phyloP scores from a whole-genome alignment of 2,113 vertebrate species.

The Myotis brandtii region DNA sequence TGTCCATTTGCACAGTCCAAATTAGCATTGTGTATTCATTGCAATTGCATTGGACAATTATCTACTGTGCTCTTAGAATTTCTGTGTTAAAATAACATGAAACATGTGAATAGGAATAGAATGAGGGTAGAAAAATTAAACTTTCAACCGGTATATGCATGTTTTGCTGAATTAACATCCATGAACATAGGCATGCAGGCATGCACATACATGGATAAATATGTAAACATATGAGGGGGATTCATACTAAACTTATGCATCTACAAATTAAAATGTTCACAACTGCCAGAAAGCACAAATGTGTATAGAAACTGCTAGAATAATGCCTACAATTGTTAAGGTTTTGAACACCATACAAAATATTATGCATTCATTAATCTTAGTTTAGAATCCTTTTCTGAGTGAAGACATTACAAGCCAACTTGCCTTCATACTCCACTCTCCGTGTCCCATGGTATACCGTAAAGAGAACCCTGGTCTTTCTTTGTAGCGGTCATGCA shows the following conservation, averaged over 20 bases:
- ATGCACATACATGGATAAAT: not conserved
- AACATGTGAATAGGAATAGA: not conserved
- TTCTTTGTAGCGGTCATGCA: not conserved
- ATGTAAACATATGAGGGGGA: not conserved
- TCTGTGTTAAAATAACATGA: not conserved
- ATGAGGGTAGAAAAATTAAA: not conserved
- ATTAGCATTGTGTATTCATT: not conserved
- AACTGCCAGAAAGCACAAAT: not conserved
- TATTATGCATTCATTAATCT: not conserved
- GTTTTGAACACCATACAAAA: not conserved
- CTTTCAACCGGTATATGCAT: not conserved
- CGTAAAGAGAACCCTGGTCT: not conserved
- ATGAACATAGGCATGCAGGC: not conserved
- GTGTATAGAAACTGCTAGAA: not conserved
- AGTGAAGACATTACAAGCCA: not conserved
- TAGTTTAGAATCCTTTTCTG: not conserved
- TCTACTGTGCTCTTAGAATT: not conserved
- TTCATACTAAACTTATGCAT: not conserved
- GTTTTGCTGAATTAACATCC: not conserved
- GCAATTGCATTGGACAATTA: not conserved
- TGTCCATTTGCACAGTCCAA: not conserved
- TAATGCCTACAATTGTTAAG: not conserved
- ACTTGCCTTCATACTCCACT: not conserved
- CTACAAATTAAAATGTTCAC: not conserved
- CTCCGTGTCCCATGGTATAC: rapidly evolving